Conservation (phyloP, 2,888 invertebrate species). For the Pachliopta kotzebuea region DNA sequence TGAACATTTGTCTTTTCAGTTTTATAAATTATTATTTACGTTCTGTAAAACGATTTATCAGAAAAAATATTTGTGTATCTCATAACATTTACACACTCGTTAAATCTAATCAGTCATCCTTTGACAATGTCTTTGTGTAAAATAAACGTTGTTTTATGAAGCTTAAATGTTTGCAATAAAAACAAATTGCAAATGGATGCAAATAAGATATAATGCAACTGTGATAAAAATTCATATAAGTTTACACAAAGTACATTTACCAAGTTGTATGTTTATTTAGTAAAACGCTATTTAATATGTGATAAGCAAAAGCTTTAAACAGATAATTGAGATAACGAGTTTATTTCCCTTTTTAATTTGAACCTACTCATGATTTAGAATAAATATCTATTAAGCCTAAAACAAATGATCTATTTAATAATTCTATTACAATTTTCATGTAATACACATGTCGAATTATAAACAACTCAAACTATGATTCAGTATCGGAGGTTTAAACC, state of each 20-base stretch:
- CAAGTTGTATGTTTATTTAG: constrained; percentile 15
- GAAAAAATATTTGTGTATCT: not conserved
- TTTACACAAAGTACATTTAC: constrained; percentile 1
- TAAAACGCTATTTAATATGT: constrained; percentile 35
- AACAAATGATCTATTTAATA: no score
- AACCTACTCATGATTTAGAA: no score
- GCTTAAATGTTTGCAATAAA: constrained; percentile 20
- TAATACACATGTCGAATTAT: not conserved
- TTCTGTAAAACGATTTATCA: no score
- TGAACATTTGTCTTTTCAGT: no score
- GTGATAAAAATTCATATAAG: constrained; percentile 19
- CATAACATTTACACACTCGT: not conserved
- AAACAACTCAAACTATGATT: no score
- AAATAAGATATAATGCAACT: constrained; percentile 24
- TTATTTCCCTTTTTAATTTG: constrained; percentile 15
- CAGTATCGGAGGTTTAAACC: not conserved
- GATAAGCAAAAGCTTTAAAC: constrained; percentile 37
- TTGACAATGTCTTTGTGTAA: constrained; percentile 10
- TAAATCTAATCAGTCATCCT: not conserved
- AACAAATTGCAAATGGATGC: constrained; percentile 17
- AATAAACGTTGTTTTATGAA: constrained; percentile 23
- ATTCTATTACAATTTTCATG: no score
- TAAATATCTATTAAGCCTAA: no score
- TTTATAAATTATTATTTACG: no score
- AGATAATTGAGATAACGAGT: constrained; percentile 38